phyloP scores from a whole-genome alignment of 2,113 vertebrate genomes.

The Caretta caretta region DNA sequence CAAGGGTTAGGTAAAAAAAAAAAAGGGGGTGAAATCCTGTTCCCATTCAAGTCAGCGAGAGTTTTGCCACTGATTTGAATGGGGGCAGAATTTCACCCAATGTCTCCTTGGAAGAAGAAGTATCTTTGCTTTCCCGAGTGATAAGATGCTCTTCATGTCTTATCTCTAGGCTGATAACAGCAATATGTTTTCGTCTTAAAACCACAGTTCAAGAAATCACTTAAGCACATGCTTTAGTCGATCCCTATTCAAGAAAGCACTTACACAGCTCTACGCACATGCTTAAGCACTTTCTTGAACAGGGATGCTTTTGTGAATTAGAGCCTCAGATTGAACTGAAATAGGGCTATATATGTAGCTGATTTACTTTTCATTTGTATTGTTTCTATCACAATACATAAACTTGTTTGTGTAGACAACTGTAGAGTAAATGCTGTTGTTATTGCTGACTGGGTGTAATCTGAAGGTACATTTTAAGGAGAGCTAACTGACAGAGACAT shows the following conservation, averaged over 20 bases:
- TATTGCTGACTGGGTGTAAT: not conserved
- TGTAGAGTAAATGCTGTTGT: not conserved
- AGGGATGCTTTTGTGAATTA: slow-evolving; percentile 29
- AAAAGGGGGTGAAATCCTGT: not conserved
- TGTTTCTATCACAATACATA: not conserved
- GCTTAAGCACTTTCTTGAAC: slow-evolving; percentile 11
- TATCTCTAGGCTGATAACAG: not conserved
- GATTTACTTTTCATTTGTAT: not conserved
- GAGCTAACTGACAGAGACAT: slow-evolving; percentile 18
- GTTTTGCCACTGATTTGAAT: not conserved
- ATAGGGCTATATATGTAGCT: not conserved
- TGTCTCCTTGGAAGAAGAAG: not conserved
- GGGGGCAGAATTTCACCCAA: not conserved
- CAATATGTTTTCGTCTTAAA: not conserved
- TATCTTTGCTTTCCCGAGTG: not conserved
- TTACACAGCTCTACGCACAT: slow-evolving; percentile 32
- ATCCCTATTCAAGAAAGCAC: not conserved
- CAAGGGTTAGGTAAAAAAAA: not conserved
- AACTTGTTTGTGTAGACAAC: not conserved
- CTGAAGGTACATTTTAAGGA: slow-evolving; percentile 46
- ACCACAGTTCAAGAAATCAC: slow-evolving; percentile 11
- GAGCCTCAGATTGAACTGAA: not conserved
- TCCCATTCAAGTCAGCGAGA: not conserved
- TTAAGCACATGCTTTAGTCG: not conserved
- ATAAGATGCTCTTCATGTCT: not conserved